Evolutionary conservation across 1,140 invertebrate species (phyloP).

Genomic region (Ooceraea biroi): DNA sequence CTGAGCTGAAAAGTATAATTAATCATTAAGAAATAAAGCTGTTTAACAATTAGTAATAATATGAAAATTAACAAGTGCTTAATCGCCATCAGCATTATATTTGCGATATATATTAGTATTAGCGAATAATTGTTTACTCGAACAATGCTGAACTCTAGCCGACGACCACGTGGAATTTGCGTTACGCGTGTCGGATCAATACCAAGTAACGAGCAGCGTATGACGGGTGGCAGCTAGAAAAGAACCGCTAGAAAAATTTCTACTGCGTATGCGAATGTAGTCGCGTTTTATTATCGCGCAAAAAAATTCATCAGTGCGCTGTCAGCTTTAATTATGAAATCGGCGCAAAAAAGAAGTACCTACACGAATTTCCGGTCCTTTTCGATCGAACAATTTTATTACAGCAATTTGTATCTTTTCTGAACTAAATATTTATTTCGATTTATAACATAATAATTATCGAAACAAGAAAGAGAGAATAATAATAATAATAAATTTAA

Average conservation of each 20-base stretch:
- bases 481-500: no score
- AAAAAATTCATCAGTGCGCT: neutral
- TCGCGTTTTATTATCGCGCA: neutral
- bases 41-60: neutral
- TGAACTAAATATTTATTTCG: no score
- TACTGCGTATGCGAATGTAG: neutral
- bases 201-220: conserved; percentile 2
- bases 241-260: conserved; percentile 12
- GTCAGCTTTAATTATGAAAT: neutral
- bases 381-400: neutral
- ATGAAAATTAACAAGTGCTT: neutral
- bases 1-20: neutral
- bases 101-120: neutral
- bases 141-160: neutral
- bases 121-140: neutral
- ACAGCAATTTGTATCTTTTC: no score
- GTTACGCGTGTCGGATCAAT: conserved; percentile 17
- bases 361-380: neutral
- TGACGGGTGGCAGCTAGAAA: no score
- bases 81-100: neutral
- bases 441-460: no score
- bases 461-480: no score
- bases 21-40: neutral
- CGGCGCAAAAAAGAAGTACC: no score
- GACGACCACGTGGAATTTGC: neutral